phyloP scores from a whole-genome alignment of 2,888 invertebrate species.

The Steromphala cineraria region DNA sequence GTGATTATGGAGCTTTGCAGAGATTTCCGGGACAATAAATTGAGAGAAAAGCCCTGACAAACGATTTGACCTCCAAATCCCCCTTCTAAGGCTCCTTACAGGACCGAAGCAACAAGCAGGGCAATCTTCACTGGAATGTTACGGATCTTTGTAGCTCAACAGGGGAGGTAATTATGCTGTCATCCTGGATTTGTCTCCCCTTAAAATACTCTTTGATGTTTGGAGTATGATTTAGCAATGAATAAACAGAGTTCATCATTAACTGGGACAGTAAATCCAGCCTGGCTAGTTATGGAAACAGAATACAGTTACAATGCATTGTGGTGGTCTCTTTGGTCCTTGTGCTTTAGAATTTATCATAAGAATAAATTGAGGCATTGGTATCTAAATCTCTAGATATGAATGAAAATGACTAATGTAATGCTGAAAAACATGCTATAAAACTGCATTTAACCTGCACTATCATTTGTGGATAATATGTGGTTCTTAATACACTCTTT shows the following conservation, averaged over 20 bases:
- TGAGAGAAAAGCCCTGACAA: neutral
- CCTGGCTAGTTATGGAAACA: no score
- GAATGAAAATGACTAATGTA: no score
- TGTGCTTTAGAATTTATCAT: no score
- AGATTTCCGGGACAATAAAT: neutral
- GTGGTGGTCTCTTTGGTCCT: no score
- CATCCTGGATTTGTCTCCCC: constrained; percentile 1
- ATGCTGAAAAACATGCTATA: no score
- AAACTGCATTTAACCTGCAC: no score
- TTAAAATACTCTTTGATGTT: neutral
- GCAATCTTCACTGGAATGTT: neutral
- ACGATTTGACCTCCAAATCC: neutral
- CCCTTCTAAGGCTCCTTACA: neutral
- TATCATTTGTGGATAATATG: no score
- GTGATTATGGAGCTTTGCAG: neutral
- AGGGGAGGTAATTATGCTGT: constrained; percentile 8
- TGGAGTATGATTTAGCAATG: neutral
- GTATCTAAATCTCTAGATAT: no score
- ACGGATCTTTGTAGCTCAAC: neutral
- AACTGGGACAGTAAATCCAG: neutral
- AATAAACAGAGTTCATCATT: neutral
- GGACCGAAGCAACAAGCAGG: neutral
- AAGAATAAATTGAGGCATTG: no score
- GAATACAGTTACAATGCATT: no score
- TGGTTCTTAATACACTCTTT: no score